Evolutionary conservation across 2,888 invertebrate genomes (phyloP), one percentile per base, ranked within the genome.

Genomic region (Protophormia terraenovae): DNA sequence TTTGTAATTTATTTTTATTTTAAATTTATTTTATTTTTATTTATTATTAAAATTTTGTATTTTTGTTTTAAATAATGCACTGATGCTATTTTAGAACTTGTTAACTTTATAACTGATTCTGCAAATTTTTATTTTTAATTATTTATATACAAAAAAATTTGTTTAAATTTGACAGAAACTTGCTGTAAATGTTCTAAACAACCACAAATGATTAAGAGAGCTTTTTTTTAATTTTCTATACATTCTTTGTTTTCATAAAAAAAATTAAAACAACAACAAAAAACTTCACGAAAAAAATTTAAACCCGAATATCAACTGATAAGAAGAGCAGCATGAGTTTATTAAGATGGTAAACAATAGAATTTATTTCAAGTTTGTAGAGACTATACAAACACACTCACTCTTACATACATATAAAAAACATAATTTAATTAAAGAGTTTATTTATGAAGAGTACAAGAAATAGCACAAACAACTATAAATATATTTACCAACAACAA

Each of bases 311-410:
- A 14, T 60, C 1, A 19, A 58, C 47, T 81, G 77, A 84, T 85
- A 78, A 71, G 75, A 55, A 85, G 75, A 78, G 69, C 53, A 83
- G 45, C 50, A 64, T 58, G 55, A 50, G 3, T 38, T 78, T 53
- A 16, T 47, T 62, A 73, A 73, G 77, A 73, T 80, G 41, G 5
- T 73, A 53, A 64, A 67, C 16, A 58, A 71, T 80, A 71, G 71
- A 84, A 69, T 71, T 47, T 69, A 67, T 84, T 84, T 78, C 67
- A 84, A 71, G 38, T 55, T 69, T 84, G 14, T 67, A 75, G 16
- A 55, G 12, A 47, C 71, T 55, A 45, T 64, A 22, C 4, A 69
- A 7, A 47, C 16, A 62, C 35, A 81, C n/a, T 7, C 29, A 16
- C 38, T 27, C 19, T 10, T n/a, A 41, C n/a, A 4, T 60, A 77